Percentiles rank a stretch among this genome's conserved stretches.
phyloP scores from a whole-genome alignment of 2,888 invertebrate species.

The Synanthedon myopaeformis region DNA sequence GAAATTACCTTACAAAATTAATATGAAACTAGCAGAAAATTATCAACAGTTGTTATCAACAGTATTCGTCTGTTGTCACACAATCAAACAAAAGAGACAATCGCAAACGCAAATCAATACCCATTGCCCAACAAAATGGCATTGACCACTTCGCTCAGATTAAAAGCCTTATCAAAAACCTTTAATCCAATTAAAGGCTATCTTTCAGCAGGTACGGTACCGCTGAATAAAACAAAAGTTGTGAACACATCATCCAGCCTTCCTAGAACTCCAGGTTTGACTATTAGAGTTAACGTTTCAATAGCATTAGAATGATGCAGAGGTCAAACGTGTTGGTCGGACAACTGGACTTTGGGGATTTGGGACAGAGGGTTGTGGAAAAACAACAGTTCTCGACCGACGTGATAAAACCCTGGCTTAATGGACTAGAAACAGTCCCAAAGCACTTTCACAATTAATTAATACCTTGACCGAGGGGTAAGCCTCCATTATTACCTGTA shows the following conservation, averaged over 20 bases:
- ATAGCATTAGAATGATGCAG: constrained; percentile 9
- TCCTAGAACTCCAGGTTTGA: constrained; percentile 14
- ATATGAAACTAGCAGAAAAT: no score
- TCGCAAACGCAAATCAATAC: constrained; percentile 31
- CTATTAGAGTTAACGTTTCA: constrained; percentile 7
- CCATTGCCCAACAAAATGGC: constrained; percentile 50
- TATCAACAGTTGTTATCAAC: no score
- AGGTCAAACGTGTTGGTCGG: constrained; percentile 18
- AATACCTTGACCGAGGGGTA: constrained; percentile 34
- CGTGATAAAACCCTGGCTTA: constrained; percentile 44
- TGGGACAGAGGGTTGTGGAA: constrained; percentile 40
- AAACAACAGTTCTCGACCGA: constrained; percentile 49
- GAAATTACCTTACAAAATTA: no score
- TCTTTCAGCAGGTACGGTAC: constrained; percentile 47
- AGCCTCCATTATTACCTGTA: constrained; percentile 18
- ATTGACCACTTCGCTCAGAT: constrained; percentile 34
- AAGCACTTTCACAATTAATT: constrained; percentile 55
- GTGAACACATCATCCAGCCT: constrained; percentile 23
- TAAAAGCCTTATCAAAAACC: constrained; percentile 60
- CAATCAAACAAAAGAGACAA: constrained; percentile 8
- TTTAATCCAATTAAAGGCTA: constrained; percentile 60
- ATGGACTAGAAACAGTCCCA: constrained; percentile 52
- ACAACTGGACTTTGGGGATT: constrained; percentile 51
- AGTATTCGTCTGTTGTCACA: no score
- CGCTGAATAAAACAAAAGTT: constrained; percentile 60